Percentiles rank a stretch among this genome's conserved stretches.
phyloP scores from a whole-genome alignment of 2,888 invertebrate species.

The Drosophila leonis region DNA sequence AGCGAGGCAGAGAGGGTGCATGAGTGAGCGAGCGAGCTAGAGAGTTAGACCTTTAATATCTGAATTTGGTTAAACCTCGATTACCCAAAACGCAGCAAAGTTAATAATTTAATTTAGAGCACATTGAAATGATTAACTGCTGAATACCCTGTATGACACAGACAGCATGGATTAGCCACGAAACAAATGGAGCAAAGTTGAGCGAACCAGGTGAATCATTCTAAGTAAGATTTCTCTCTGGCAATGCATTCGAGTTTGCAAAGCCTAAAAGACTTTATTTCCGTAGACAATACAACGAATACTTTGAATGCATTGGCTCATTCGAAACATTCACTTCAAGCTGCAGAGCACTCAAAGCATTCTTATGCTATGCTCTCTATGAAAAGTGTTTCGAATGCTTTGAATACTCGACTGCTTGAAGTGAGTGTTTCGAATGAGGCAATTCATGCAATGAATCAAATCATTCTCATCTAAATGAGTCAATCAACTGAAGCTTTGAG shows the following conservation, averaged over 20 bases:
- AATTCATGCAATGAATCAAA: not conserved
- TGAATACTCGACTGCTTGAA: not conserved
- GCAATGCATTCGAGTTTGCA: not conserved
- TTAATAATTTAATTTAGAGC: not conserved
- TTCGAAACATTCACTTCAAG: not conserved
- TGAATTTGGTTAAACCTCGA: not conserved
- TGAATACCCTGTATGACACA: not conserved
- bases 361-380: not conserved
- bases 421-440: not conserved
- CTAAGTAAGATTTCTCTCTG: not conserved
- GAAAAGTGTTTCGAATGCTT: not conserved
- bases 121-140: not conserved
- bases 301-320: not conserved
- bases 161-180: not conserved
- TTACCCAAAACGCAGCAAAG: not conserved
- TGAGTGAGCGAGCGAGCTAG: not conserved
- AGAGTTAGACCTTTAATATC: not conserved
- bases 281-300: too few relatives aligned
- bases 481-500: not conserved
- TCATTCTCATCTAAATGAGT: not conserved
- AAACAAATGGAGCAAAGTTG: not conserved
- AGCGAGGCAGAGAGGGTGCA: not conserved
- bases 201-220: not conserved
- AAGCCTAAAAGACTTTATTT: not conserved
- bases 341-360: not conserved